A percentile compares a stretch with the other conserved stretches of the same genome.
Evolutionary conservation across 2,113 vertebrate genomes (phyloP).

Genomic region (Stigmatopora nigra): DNA sequence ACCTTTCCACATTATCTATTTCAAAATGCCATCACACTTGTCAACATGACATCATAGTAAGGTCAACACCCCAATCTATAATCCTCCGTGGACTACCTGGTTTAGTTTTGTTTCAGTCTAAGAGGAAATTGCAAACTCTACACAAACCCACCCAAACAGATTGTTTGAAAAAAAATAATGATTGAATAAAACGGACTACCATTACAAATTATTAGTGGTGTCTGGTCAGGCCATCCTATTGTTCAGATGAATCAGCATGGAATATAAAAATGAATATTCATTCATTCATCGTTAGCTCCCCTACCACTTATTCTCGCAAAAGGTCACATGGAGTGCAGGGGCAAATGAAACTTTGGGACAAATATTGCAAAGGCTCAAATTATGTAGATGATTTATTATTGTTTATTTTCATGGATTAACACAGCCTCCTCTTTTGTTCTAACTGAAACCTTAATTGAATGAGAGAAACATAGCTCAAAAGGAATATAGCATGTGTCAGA

Average conservation of each 20-base stretch:
- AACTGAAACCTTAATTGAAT: slow-evolving; percentile 8
- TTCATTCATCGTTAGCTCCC: too few relatives aligned
- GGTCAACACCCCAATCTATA: slow-evolving; percentile 69
- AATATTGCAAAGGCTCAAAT: too few relatives aligned
- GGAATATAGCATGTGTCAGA: slow-evolving; percentile 20
- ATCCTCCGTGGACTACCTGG: slow-evolving; percentile 44
- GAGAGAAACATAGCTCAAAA: slow-evolving; percentile 9
- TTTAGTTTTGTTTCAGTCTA: slow-evolving; percentile 48
- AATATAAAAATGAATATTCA: background rate
- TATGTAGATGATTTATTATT: too few relatives aligned
- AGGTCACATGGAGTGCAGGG: too few relatives aligned
- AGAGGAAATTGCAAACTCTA: slow-evolving; percentile 54
- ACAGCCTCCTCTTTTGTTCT: background rate
- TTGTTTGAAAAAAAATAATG: slow-evolving; percentile 1
- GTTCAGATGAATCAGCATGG: background rate
- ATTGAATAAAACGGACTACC: too few relatives aligned
- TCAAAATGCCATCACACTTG: slow-evolving; percentile 67
- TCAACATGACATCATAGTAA: slow-evolving; percentile 65
- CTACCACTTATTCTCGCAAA: too few relatives aligned
- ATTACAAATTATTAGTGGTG: too few relatives aligned
- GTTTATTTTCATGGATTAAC: too few relatives aligned
- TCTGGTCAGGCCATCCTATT: too few relatives aligned
- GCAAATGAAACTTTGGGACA: too few relatives aligned
- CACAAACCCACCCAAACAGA: slow-evolving; percentile 17
- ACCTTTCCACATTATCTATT: slow-evolving; percentile 59